Conservation (phyloP, 92 coral and sea anemone species). For the Isaurus tuberculatus region DNA sequence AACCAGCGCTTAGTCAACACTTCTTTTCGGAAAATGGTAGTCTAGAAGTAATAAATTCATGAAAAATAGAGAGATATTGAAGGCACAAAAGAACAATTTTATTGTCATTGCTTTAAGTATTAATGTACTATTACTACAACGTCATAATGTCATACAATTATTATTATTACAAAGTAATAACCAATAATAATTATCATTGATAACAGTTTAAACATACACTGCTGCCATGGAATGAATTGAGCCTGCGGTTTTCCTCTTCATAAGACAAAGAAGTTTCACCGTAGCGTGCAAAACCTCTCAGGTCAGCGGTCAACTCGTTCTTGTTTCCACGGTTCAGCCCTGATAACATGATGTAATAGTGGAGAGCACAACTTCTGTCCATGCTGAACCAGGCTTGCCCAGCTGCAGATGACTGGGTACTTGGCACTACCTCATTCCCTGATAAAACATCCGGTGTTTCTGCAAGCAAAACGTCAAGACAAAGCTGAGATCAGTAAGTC, state of each 20-base stretch:
- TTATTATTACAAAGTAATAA: neutral
- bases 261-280: constrained; percentile 77
- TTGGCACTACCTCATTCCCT: constrained; percentile 91
- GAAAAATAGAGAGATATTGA: no score
- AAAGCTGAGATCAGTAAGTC: neutral
- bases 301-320: constrained; percentile 80
- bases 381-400: constrained; percentile 91
- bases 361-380: constrained; percentile 79
- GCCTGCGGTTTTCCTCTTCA: constrained; percentile 61
- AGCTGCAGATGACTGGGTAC: constrained; percentile 86
- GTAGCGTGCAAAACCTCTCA: constrained; percentile 74
- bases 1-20: no score
- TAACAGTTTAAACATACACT: constrained; percentile 57
- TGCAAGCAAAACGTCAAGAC: neutral
- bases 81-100: no score
- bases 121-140: no score
- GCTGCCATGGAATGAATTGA: constrained; percentile 68
- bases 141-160: neutral
- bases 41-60: no score
- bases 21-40: no score
- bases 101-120: no score
- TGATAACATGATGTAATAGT: constrained; percentile 69
- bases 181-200: neutral
- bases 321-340: constrained; percentile 75
- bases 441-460: constrained; percentile 73